phyloP scores from a whole-genome alignment of 1,140 invertebrate species.

The Dendrolimus kikuchii region DNA sequence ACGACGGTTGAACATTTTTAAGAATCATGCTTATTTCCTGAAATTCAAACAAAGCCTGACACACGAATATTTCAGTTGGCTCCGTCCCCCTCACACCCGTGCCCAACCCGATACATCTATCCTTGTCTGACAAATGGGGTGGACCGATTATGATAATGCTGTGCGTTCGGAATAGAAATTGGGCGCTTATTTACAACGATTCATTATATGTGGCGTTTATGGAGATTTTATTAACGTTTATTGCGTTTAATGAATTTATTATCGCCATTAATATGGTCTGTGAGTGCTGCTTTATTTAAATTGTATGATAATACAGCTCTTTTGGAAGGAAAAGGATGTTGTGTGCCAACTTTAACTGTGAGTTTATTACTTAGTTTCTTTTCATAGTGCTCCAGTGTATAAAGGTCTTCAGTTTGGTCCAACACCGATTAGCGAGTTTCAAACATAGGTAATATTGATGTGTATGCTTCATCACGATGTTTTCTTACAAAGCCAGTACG shows the following conservation, averaged over 20 bases:
- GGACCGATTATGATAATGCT: slow-evolving; percentile 51
- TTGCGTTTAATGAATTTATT: slow-evolving; percentile 15
- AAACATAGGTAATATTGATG: too few relatives aligned
- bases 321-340: too few relatives aligned
- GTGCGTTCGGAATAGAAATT: slow-evolving; percentile 53
- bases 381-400: too few relatives aligned
- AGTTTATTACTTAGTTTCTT: too few relatives aligned
- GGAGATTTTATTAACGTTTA: slow-evolving; percentile 47
- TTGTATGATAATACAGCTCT: too few relatives aligned
- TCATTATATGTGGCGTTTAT: slow-evolving; percentile 55
- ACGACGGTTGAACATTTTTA: background rate
- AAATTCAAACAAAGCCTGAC: slow-evolving; percentile 51
- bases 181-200: slow-evolving; percentile 57
- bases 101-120: slow-evolving; percentile 2
- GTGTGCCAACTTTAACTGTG: too few relatives aligned
- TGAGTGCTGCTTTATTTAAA: too few relatives aligned
- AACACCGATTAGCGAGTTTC: too few relatives aligned
- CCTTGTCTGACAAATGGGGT: slow-evolving; percentile 16
- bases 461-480: too few relatives aligned
- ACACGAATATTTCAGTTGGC: slow-evolving; percentile 33
- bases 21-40: slow-evolving; percentile 9
- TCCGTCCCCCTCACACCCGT: slow-evolving; percentile 19
- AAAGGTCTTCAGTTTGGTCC: too few relatives aligned
- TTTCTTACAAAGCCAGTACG: too few relatives aligned
- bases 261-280: slow-evolving; percentile 1